phyloP scores from a whole-genome alignment of 1,140 invertebrate species.

The Whitmania pigra region DNA sequence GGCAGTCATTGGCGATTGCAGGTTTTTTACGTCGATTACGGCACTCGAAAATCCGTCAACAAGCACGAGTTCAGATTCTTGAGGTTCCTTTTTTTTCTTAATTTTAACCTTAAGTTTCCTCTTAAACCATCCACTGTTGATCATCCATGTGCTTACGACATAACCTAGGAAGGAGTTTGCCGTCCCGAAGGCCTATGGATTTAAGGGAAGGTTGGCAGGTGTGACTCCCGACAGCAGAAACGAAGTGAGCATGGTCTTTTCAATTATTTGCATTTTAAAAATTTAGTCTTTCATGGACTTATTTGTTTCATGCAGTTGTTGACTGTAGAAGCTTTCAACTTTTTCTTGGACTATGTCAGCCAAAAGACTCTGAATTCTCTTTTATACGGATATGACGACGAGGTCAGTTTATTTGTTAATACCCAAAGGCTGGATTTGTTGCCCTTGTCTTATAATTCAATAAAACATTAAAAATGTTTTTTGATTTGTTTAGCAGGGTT shows the following conservation, averaged over 20 bases:
- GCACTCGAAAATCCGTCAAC: background rate
- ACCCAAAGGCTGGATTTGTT: background rate
- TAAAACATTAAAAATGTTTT: background rate
- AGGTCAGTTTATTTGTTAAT: conserved; percentile 1
- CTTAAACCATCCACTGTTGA: background rate
- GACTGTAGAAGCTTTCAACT: background rate
- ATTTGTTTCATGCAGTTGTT: background rate
- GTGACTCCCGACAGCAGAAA: background rate
- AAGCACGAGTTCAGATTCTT: background rate
- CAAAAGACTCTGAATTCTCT: background rate
- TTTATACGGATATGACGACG: background rate
- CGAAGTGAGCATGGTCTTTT: background rate
- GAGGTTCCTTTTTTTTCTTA: background rate
- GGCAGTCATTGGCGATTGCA: background rate
- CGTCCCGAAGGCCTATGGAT: background rate
- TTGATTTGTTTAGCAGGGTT: background rate
- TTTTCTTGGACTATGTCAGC: background rate
- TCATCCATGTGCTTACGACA: background rate
- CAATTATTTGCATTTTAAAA: background rate
- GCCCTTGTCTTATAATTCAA: background rate
- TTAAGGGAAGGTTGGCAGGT: background rate
- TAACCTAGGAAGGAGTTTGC: background rate
- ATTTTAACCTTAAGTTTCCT: background rate
- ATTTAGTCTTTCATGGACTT: background rate
- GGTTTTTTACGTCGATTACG: background rate